Evolutionary conservation across 2,888 invertebrate genomes (phyloP), one percentile per base, ranked within the genome.

Genomic region (Chrysolina haemoptera): DNA sequence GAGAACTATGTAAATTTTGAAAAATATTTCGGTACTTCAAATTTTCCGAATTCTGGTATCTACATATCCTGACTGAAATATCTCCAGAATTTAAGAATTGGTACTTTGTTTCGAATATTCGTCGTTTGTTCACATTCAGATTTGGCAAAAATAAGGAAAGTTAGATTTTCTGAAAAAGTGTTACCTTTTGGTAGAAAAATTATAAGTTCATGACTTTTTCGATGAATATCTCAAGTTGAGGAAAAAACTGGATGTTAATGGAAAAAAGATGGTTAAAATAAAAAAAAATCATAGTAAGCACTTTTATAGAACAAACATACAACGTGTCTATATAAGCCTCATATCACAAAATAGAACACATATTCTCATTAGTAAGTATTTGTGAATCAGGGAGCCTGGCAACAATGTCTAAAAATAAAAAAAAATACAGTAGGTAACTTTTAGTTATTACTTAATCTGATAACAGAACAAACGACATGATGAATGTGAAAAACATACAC

Each of bases 351-450:
- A 77, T 46, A 59, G 71, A 63, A 71, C 77, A 77, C 43, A 59
- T 70, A 74, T 78, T 73, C 16, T 68, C 71, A 67, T 63, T 75
- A 55, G 66, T 35, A 41, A 68, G 65, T 43, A 62, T 62, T 65
- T 55, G 62, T 62, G 68, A 63, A 66, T 74, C 78, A 68, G 70
- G 76, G 59, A 76, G 70, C 20, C 46, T 67, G 48, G 69, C 65
- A 71, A 76, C 68, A 74, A 65, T 41, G 48, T 71, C 78, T 78
- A 78, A 55, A 78, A 78, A 78, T 46, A 75, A 70, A 76, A 75
- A 62, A 72, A 62, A 71, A 48, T 14, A 62, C 70, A 65, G 40
- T 70, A 27, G 64, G n/a, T 59, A 50, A 53, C 41, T 65, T 22
- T 48, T 22, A 62, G 48, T 48, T 55, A 64, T 5, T 11, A 16